Base-by-base conservation (phyloP, 2,888 invertebrate genomes). In the Scaptomyza cyrtandrae region DNA sequence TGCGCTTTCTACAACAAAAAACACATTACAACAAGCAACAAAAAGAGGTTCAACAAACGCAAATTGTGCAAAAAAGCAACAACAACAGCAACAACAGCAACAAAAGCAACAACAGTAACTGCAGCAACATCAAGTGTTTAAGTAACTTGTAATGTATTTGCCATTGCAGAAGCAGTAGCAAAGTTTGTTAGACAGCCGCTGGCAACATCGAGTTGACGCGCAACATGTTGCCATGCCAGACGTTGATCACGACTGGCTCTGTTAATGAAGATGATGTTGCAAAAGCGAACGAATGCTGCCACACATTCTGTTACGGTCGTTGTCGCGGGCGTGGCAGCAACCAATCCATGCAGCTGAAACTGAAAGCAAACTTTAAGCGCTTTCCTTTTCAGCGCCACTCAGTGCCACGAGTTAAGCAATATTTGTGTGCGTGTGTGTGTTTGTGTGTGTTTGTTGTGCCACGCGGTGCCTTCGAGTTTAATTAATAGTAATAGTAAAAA, bases 241-340 rank as follows among this genome's bases (percentile, higher is more conserved):
- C 39, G 62, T 43, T 33, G 74, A 68, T 61, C 67, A 66, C 67
- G 75, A 58, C 50, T 37, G 31, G 46, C 33, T 4, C 58, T 57
- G 71, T 59, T 88, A 83, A 83, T 88, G 86, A 88, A 83, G 86
- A 83, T 83, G 82, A 83, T 86, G 80, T 86, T 88, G 82, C 82
- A 82, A 68, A 86, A 80, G 66, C 44, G n/a, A 55, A 48, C 67
- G 68, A 44, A 24, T 24, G 24, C 24, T 24, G 24, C 57, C 50
- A 43, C 45, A 37, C 56, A n/a, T n/a, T 44, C 33, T 65, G 65
- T 76, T 60, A 65, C 73, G 86, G 56, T 80, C 79, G 77, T 79
- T 86, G 63, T 53, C 60, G 46, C 29, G 64, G 87, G 87, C 87
- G 85, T 86, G 87, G 66, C 72, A 41, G 31, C n/a, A 19, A 19